Percentiles rank a stretch among this genome's conserved stretches.
Evolutionary conservation across 2,797 vertebrate species (phyloP).

Genomic region (Lates japonicus): DNA sequence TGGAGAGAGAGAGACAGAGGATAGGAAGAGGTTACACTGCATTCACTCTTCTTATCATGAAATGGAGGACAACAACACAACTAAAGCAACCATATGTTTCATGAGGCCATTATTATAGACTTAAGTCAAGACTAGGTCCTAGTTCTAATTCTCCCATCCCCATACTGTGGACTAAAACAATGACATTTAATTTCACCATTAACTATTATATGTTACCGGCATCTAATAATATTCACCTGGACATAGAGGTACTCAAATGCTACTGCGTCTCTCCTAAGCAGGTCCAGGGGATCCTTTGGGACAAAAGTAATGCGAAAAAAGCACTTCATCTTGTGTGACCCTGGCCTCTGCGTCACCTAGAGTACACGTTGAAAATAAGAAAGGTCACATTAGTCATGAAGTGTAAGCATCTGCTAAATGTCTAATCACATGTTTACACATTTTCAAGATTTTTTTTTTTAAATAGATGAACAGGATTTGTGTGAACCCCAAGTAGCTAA

Average conservation of each 20-base stretch:
- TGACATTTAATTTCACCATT: background rate
- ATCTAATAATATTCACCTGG: slow-evolving; percentile 87
- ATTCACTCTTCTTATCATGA: slow-evolving; percentile 32
- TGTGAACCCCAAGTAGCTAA: background rate
- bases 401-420: background rate
- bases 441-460: background rate
- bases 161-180: background rate
- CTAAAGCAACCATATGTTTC: background rate
- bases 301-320: slow-evolving; percentile 99
- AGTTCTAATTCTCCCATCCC: background rate
- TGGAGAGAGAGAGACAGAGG: slow-evolving; percentile 78
- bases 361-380: slow-evolving; percentile 43
- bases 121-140: background rate
- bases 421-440: background rate
- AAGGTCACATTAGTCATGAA: slow-evolving; percentile 29
- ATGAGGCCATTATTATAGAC: background rate
- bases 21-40: slow-evolving; percentile 46
- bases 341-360: slow-evolving; percentile 97
- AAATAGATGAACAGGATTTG: background rate
- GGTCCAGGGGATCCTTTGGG: slow-evolving; percentile 97
- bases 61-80: slow-evolving; percentile 29
- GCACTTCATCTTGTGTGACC: slow-evolving; percentile 98
- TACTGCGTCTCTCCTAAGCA: slow-evolving; percentile 95
- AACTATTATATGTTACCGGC: background rate
- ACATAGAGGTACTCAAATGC: slow-evolving; percentile 99